A percentile compares a stretch with the other conserved stretches of the same genome.
Evolutionary conservation across 1,140 invertebrate genomes (phyloP).

Genomic region (Paraescarpia echinospica): DNA sequence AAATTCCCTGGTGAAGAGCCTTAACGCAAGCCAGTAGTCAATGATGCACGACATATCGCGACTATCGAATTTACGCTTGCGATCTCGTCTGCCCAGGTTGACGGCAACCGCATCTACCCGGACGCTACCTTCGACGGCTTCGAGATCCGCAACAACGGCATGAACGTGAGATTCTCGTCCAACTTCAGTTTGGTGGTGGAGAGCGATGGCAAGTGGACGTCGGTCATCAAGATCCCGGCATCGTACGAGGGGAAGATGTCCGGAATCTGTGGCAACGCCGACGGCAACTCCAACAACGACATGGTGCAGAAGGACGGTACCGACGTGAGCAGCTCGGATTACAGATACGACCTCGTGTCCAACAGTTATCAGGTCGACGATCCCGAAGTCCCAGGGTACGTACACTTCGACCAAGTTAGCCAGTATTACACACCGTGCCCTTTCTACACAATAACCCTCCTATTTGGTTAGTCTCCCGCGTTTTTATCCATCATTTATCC

Average conservation of each 20-base stretch:
- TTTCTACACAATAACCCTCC: too few relatives aligned
- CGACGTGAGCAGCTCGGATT: not conserved
- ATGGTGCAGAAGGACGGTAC: not conserved
- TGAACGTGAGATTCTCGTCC: not conserved
- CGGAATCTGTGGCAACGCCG: not conserved
- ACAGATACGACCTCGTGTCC: not conserved
- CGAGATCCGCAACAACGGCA: slow-evolving; percentile 8
- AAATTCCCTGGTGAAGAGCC: too few relatives aligned
- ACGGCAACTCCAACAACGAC: not conserved
- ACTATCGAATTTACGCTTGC: not conserved
- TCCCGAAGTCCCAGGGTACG: not conserved
- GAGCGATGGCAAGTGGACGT: not conserved
- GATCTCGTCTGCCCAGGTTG: not conserved
- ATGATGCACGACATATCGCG: not conserved
- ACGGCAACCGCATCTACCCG: not conserved
- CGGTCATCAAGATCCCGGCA: not conserved
- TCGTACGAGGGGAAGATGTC: not conserved
- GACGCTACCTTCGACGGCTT: not conserved
- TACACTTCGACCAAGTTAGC: not conserved
- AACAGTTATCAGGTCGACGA: slow-evolving; percentile 6
- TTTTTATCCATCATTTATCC: too few relatives aligned
- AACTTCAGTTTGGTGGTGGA: slow-evolving; percentile 10
- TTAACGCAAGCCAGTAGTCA: too few relatives aligned
- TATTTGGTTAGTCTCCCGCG: too few relatives aligned
- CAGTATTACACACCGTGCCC: too few relatives aligned